Evolutionary conservation across 2,888 invertebrate genomes (phyloP), one percentile per base, ranked within the genome.

Genomic region (Epistrophe eligans): DNA sequence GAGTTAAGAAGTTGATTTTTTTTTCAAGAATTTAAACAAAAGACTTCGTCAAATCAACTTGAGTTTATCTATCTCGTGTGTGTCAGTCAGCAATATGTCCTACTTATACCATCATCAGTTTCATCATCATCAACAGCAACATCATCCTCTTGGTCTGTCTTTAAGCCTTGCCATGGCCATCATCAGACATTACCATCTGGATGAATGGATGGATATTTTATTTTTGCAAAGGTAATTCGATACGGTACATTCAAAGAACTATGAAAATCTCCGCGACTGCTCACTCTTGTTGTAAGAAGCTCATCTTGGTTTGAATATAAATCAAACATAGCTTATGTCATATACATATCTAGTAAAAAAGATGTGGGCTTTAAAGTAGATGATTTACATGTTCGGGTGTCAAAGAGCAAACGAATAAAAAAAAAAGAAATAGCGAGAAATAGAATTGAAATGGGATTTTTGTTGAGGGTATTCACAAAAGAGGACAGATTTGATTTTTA

Each of bases 321-420:
- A 83, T 87, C 87, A 85, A 71, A 76, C n/a, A 87, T 50, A 45
- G 35, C 70, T 81, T 40, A 15, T 32, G 45, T 57, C 40, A 19
- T 60, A 38, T 8, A 6, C 7, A 38, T n/a, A 24, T 24, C 24
- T 24, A 58, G 7, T 7, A 40, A 60, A 40, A 60, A 57, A 57
- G 81, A 70, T 57, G 77, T 77, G 58, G 52, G 60, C 28, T 64
- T 64, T 19, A 50, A 62, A 70, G 72, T 70, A 70, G 57, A 43
- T 50, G 52, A 55, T 80, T 80, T 82, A 67, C 82, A 82, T 71
- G 66, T 19, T 58, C 74, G 58, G 40, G 79, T 87, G 83, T 87
- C 87, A 87, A 87, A 87, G 82, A 79, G 71, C 85, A 87, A 79
- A 60, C 74, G 72, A 79, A 82, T 76, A 71, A 66, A 72, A 60